These are phyloP conservation scores for Sinocyclocheilus grahami DNA, from an alignment of 2,113 vertebrate genomes.

Conservation along the genomic window DNA sequence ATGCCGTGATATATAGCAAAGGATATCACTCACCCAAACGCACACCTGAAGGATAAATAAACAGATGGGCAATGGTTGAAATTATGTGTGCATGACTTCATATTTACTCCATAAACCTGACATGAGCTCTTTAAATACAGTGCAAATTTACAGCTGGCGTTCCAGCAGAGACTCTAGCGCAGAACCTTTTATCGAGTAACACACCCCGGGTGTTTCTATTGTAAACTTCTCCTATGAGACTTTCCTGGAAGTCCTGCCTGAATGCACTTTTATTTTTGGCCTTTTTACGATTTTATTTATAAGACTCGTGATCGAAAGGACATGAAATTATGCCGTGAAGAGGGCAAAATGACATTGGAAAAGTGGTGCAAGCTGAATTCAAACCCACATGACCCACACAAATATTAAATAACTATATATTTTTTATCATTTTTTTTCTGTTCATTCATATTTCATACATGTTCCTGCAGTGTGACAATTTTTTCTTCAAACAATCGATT, in stretches of 20 bases:
- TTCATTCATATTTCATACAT: too few relatives aligned
- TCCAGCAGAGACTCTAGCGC: conserved; percentile 46
- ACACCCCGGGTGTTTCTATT: not conserved
- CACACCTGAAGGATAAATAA: conserved; percentile 67
- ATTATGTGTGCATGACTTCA: conserved; percentile 66
- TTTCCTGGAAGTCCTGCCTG: not conserved
- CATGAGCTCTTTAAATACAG: conserved; percentile 64
- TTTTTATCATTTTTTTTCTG: too few relatives aligned
- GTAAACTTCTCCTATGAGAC: not conserved
- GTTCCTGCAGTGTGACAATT: too few relatives aligned
- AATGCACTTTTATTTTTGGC: not conserved
- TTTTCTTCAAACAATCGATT: too few relatives aligned
- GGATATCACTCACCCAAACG: conserved; percentile 60
- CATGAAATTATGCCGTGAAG: too few relatives aligned
- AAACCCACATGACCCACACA: not conserved
- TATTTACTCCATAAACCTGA: conserved; percentile 71
- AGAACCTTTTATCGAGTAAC: conserved; percentile 32
- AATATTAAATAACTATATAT: not conserved
- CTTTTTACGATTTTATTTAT: not conserved
- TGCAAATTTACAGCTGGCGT: conserved; percentile 58
- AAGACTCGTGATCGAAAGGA: not conserved
- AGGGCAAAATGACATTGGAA: not conserved
- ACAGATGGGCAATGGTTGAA: conserved; percentile 64
- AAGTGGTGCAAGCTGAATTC: too few relatives aligned
- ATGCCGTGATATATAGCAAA: conserved; percentile 52